Evolutionary conservation across 2,797 vertebrate genomes (phyloP), one percentile per base, ranked within the genome.

Genomic region (Falco columbarius): DNA sequence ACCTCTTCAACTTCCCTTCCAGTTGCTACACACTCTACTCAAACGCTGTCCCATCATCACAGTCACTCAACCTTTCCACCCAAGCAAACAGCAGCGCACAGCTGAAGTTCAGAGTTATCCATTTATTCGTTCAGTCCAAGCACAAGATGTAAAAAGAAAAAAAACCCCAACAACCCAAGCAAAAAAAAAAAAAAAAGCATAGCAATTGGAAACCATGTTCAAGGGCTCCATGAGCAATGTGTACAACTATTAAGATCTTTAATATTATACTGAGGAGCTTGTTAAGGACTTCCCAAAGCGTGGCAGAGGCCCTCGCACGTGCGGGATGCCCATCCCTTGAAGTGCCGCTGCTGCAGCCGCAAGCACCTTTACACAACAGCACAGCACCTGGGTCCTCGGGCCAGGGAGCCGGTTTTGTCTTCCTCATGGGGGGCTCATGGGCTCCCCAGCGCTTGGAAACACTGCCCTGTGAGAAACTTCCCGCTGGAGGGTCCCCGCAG

Each of bases 51-150:
- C 65, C 47, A 58, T 81, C 49, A 44, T 90, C 84, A 81, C 84
- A 81, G 42, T 30, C 54, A 44, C 66, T 83, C 89, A 91, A 12
- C 42, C 66, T 81, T 92, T 75, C 0, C 0, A 86, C 58, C 46
- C 51, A 83, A 90, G 68, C 38, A 86, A 84, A 59, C 30, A 87
- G 63, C 61, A 90, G 83, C 56, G 73, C 52, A 56, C 59, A 84
- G 47, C 19, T 68, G 20, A 88, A 92, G 61, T 77, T 80, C 40
- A 56, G 59, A 73, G 49, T 29, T 85, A 74, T 3, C 23, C 3
- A 3, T 59, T 85, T 54, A 77, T 66, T 67, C 61, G 19, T 47
- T 55, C 36, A n/a, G 23, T 81, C 20, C 15, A 59, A 30, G 11
- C 11, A 75, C 20, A 75, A 55, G 47, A 70, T 26, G 75, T 13